Base-by-base conservation (phyloP, 2,113 vertebrate genomes). In the Lucifuga dentata region DNA sequence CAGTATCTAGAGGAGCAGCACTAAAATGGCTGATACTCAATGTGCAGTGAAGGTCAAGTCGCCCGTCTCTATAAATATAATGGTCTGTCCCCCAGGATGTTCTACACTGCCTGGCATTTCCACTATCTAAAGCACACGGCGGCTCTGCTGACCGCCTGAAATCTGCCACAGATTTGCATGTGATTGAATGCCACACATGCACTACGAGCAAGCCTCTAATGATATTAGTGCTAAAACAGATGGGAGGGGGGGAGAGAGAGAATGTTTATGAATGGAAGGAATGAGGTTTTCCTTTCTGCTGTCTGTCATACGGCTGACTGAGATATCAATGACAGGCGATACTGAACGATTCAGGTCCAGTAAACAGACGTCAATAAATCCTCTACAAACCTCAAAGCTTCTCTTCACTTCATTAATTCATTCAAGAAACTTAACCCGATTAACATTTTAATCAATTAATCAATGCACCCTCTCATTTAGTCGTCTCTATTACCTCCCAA, bases 31-130 rank as follows among this genome's bases (percentile, higher is more conserved):
- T 89, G 83, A 89, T 86, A 84, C 63, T 88, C 81, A 61, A 68
- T 71, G 86, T 87, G 87, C 84, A 77, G 85, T 89, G 85, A 91
- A 91, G 90, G 90, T 90, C 90, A 89, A 89, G 85, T 84, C 70
- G 23, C 56, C 73, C 48, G 67, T 78, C 75, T 85, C 88, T 90
- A 90, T 86, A 86, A 90, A 91, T 90, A 90, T 86, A 82, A 80
- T 77, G 82, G 86, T 87, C 87, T 83, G 76, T 83, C 86, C 82
- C 89, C 69, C 82, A 73, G 83, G 89, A 87, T 74, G 86, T 75
- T 86, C 83, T 85, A 77, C 83, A 44, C 74, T 56, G 85, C 78
- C 58, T 63, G 86, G 81, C 84, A 85, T 88, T 84, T 85, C 81
- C 82, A 83, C 72, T 58, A 68, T 81, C 75, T 67, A 50, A 81